Base-by-base conservation (phyloP, 2,888 invertebrate species). In the Nomada fucata region DNA sequence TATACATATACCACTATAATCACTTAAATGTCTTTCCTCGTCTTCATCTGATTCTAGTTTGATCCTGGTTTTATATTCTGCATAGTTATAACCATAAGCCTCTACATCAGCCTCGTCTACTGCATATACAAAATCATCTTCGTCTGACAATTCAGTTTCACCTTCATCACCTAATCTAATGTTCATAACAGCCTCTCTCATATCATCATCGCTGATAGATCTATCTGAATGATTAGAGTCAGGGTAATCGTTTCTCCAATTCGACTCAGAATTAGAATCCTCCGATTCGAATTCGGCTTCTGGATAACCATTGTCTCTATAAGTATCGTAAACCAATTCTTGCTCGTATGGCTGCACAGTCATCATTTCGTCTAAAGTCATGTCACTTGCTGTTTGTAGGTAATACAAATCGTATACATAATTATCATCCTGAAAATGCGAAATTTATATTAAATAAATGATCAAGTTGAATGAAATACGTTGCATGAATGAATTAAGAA, bases 201-300 rank as follows among this genome's bases (percentile, higher is more conserved):
- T 83, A 81, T 96, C 96, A 2, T 95, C 95, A 80, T 96, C 95
- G 70, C 95, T 94, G 70, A 96, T 94, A 69, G 96, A 96, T 89
- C 95, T 93, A 50, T 94, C 92, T 77, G 95, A 96, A 18, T 95
- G 94, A 68, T 96, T 96, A 0, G 95, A 95, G 89, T 96, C 96
- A 0, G 97, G 97, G 92, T 97, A 97, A 71, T 97, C 97, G 90
- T 97, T 97, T 81, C 95, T 94, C 95, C 96, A 96, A 91, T 97
- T 95, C 88, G 96, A 96, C 93, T 97, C 97, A 83, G 96, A 96
- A 94, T 97, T 97, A 0, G 97, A 97, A 68, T 83, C 86, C 0
- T 80, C 82, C 0, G 78, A 77, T 7, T 86, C 78, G 10, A 67
- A 79, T 63, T 87, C 87, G 5, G 76, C 77, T 9, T 94, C 94